Conservation (phyloP, 2,797 vertebrate genomes). For the Gallinago solitaria region DNA sequence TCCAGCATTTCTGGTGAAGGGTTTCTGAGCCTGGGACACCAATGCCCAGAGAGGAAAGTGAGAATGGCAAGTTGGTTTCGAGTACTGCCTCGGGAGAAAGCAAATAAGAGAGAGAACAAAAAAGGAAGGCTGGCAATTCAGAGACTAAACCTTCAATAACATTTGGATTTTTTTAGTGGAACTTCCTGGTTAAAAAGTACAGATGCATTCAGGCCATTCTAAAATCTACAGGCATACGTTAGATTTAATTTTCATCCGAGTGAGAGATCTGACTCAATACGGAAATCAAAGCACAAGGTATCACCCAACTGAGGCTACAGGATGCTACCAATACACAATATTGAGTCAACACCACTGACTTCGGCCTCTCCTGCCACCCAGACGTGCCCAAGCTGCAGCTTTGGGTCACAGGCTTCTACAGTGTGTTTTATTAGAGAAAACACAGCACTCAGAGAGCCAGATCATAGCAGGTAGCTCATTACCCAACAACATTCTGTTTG, state of each 20-base stretch:
- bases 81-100: background rate
- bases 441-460: background rate
- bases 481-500: background rate
- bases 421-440: background rate
- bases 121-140: background rate
- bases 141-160: background rate
- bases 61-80: rapidly evolving
- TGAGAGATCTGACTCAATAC: background rate
- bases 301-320: background rate
- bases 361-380: background rate
- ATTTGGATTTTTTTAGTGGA: background rate
- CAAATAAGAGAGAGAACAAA: background rate
- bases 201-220: background rate
- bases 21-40: background rate
- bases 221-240: background rate
- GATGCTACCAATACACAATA: rapidly evolving
- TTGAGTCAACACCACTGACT: background rate
- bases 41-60: background rate
- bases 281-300: background rate
- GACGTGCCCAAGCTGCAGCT: background rate
- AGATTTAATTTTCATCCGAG: background rate
- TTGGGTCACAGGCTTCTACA: background rate
- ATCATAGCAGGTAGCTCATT: background rate
- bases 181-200: background rate
- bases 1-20: rapidly evolving